phyloP scores from a whole-genome alignment of 2,797 vertebrate genomes.

The Phylloscopus collybita region DNA sequence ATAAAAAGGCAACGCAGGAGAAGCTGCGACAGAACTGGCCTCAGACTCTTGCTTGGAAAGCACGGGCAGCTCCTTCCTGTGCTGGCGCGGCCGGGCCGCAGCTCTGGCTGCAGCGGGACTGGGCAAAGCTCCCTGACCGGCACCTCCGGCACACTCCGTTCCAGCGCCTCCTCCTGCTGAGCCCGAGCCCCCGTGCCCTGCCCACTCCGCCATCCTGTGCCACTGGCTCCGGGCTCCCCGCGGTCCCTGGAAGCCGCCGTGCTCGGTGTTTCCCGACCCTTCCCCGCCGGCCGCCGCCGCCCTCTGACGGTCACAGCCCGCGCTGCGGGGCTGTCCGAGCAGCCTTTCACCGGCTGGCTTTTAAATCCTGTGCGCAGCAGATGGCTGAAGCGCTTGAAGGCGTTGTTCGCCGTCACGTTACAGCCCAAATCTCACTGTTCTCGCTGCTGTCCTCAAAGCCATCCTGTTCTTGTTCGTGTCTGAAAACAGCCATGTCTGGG shows the following conservation, averaged over 20 bases:
- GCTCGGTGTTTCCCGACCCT: neutral
- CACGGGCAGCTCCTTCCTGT: neutral
- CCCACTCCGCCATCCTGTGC: accelerated
- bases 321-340: neutral
- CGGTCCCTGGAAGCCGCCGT: neutral
- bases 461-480: neutral
- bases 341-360: neutral
- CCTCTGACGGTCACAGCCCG: neutral
- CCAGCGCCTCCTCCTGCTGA: neutral
- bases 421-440: neutral
- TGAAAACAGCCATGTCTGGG: neutral
- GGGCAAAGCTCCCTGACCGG: neutral
- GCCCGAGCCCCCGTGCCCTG: neutral
- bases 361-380: neutral
- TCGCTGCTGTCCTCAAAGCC: neutral
- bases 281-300: neutral
- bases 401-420: accelerated
- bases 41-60: too few species aligned
- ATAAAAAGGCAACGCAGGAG: neutral
- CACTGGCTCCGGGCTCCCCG: accelerated
- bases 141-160: too few species aligned
- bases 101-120: neutral
- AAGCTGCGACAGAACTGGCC: neutral
- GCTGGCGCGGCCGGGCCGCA: too few species aligned
- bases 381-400: neutral